Evolutionary conservation across 2,797 vertebrate genomes (phyloP).

Genomic region (Danionella dracula): DNA sequence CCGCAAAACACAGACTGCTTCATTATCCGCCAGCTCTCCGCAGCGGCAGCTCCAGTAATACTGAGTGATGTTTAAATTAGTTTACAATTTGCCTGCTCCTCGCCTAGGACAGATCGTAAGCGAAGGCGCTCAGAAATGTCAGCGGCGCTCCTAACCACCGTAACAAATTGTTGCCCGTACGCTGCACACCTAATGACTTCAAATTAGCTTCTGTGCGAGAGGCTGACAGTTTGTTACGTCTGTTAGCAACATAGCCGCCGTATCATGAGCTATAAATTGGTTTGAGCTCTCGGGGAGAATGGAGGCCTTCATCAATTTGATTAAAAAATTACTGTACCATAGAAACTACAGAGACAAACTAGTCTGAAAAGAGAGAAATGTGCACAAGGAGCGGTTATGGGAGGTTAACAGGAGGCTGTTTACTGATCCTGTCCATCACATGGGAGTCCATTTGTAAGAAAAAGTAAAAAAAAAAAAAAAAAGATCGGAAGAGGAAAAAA

Average conservation of each 20-base stretch:
- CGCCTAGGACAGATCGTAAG: conserved; percentile 92
- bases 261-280: conserved; percentile 99
- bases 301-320: conserved; percentile 90
- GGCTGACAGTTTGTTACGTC: conserved; percentile 99
- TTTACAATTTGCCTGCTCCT: conserved; percentile 99
- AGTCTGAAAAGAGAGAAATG: conserved; percentile 76
- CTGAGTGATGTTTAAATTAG: conserved; percentile 99
- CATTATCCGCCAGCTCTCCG: conserved; percentile 88
- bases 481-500: too few species aligned
- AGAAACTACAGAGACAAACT: conserved; percentile 81
- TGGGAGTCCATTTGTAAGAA: conserved; percentile 11
- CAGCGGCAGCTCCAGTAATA: conserved; percentile 91
- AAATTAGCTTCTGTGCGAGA: conserved; percentile 96
- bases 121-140: conserved; percentile 92
- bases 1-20: conserved; percentile 70
- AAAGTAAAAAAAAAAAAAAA: too few species aligned
- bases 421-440: not conserved
- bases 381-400: conserved; percentile 49
- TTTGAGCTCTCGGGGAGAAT: conserved; percentile 84
- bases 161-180: conserved; percentile 98
- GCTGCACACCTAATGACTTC: conserved; percentile 99
- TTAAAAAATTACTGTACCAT: conserved; percentile 98
- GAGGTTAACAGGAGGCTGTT: conserved; percentile 22
- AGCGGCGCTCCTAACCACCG: conserved; percentile 86
- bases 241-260: conserved; percentile 90